These are phyloP conservation scores for Phocides pigmalion DNA, from an alignment of 1,140 invertebrate genomes.

Conservation along the genomic window DNA sequence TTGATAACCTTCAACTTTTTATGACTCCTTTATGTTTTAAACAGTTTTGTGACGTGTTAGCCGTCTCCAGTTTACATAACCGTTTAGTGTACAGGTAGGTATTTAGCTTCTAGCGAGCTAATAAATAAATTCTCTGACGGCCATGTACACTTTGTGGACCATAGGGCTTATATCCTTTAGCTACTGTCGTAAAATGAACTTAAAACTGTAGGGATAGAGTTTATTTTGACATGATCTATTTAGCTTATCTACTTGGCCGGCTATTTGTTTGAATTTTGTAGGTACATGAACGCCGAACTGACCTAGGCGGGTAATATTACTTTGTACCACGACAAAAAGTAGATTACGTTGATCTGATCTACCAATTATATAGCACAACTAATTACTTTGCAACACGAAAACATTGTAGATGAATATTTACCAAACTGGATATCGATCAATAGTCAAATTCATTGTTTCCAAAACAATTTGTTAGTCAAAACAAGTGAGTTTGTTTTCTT, in stretches of 20 bases:
- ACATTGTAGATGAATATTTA: background rate
- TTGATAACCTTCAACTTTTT: background rate
- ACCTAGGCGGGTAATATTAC: slow-evolving; percentile 15
- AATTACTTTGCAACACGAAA: slow-evolving; percentile 9
- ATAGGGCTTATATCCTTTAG: background rate
- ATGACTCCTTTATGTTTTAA: background rate
- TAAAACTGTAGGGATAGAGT: background rate
- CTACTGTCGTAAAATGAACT: background rate
- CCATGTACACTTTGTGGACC: background rate
- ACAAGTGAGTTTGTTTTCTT: too few species aligned
- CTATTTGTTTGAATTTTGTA: slow-evolving; percentile 20
- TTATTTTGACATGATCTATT: background rate
- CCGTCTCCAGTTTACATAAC: slow-evolving; percentile 5
- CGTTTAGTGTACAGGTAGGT: slow-evolving; percentile 8
- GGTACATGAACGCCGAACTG: slow-evolving; percentile 7
- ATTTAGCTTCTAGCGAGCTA: slow-evolving; percentile 13
- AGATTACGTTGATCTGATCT: slow-evolving; percentile 11
- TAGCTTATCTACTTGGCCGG: background rate
- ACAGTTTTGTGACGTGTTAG: background rate
- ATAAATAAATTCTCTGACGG: slow-evolving; percentile 19
- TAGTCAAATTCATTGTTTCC: slow-evolving; percentile 7
- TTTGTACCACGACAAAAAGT: slow-evolving; percentile 26
- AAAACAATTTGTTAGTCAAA: background rate
- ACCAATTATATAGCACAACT: slow-evolving; percentile 14
- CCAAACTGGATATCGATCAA: too few species aligned